These are phyloP conservation scores for Lamellibrachia satsuma DNA, from an alignment of 2,888 invertebrate genomes.

Conservation along the genomic window DNA sequence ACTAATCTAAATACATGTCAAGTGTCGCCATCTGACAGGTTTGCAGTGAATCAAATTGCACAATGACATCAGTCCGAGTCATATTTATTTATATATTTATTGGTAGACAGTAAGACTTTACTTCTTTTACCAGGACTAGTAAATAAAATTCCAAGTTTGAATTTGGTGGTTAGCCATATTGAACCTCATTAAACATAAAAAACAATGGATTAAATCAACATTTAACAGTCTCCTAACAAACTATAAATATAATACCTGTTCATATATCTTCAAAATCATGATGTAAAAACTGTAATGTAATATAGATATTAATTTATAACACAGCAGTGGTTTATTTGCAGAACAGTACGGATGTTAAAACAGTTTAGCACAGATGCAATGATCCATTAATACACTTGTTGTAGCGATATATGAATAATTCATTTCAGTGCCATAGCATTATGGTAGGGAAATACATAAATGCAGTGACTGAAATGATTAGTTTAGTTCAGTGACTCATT, in stretches of 20 bases:
- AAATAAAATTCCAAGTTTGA: not conserved
- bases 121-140: not conserved
- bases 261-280: not conserved
- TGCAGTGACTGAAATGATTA: not conserved
- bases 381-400: not conserved
- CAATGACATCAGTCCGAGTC: not conserved
- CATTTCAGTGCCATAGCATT: not conserved
- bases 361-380: not conserved
- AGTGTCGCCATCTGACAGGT: not conserved
- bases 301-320: not conserved
- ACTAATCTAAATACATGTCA: not conserved
- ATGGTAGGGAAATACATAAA: not conserved
- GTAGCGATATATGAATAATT: not conserved
- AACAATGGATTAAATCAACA: not conserved
- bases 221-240: not conserved
- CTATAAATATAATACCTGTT: not conserved
- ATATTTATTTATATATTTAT: not conserved
- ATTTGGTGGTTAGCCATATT: not conserved
- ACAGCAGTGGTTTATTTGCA: not conserved
- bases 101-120: not conserved
- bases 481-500: not conserved
- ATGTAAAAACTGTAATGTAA: not conserved
- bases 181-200: not conserved
- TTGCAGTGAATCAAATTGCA: not conserved
- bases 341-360: not conserved